Evolutionary conservation across 2,888 invertebrate genomes (phyloP).

Genomic region (Uloborus plumipes): DNA sequence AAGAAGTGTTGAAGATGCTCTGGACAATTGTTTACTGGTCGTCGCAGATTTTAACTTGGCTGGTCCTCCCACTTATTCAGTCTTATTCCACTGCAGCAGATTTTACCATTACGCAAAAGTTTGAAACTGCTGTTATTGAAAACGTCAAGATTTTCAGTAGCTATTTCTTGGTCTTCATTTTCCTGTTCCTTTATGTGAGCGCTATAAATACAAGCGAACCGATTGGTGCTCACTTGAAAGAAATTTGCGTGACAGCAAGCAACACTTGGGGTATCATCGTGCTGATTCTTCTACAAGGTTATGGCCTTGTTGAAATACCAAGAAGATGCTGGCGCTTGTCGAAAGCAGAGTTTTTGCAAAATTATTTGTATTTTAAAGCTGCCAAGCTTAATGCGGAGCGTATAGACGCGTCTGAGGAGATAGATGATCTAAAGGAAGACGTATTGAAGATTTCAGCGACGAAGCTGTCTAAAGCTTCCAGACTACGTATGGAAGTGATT

Average conservation of each 20-base stretch:
- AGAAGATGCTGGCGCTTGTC: constrained; percentile 92
- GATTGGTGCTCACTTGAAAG: constrained; percentile 85
- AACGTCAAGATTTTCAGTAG: constrained; percentile 98
- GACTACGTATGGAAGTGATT: constrained; percentile 88
- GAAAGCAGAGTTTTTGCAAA: constrained; percentile 85
- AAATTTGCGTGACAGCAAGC: constrained; percentile 98
- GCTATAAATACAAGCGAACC: constrained; percentile 86
- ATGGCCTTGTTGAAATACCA: constrained; percentile 94
- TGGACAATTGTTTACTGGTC: no score
- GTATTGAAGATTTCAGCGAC: constrained; percentile 85
- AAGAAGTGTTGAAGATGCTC: no score
- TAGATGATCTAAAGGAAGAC: constrained; percentile 94
- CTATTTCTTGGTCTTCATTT: constrained; percentile 92
- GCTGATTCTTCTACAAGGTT: constrained; percentile 89
- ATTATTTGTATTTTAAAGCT: constrained; percentile 91
- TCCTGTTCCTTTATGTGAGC: constrained; percentile 89
- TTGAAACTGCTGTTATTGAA: constrained; percentile 76
- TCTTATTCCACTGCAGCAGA: not conserved
- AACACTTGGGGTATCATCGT: constrained; percentile 99
- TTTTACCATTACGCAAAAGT: not conserved
- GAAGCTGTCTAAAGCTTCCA: constrained; percentile 76
- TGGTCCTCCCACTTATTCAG: no score
- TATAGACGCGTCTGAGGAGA: constrained; percentile 95
- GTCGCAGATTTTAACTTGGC: no score
- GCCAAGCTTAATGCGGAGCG: constrained; percentile 95